Evolutionary conservation across 2,797 vertebrate genomes (phyloP).

Genomic region (Harpagifer antarcticus): DNA sequence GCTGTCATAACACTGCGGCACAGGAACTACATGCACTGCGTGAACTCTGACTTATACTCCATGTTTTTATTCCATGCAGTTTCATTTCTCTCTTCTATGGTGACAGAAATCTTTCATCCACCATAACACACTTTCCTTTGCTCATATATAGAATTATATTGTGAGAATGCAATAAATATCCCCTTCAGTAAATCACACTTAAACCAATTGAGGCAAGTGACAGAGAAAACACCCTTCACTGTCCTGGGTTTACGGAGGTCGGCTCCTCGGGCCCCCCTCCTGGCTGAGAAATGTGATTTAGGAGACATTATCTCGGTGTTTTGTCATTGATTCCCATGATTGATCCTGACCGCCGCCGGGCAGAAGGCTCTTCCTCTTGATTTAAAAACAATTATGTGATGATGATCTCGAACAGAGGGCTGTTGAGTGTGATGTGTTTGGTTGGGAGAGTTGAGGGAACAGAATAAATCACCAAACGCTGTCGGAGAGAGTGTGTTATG

Average conservation of each 20-base stretch:
- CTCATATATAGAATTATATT: slow-evolving; percentile 33
- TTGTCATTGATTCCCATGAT: slow-evolving; percentile 73
- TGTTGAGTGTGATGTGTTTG: slow-evolving; percentile 53
- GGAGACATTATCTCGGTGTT: slow-evolving; percentile 67
- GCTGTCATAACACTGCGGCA: not conserved
- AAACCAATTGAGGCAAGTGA: slow-evolving; percentile 67
- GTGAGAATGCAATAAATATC: slow-evolving; percentile 51
- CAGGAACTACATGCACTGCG: not conserved
- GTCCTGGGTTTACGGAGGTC: slow-evolving; percentile 16
- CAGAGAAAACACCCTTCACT: slow-evolving; percentile 43
- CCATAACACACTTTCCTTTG: slow-evolving; percentile 37
- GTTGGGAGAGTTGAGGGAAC: slow-evolving; percentile 35
- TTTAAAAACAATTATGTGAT: slow-evolving; percentile 79
- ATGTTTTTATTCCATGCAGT: slow-evolving; percentile 35
- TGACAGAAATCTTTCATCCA: slow-evolving; percentile 30
- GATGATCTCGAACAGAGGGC: slow-evolving; percentile 70
- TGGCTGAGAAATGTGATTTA: slow-evolving; percentile 55
- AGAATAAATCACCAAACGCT: slow-evolving; percentile 59
- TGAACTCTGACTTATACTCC: slow-evolving; percentile 20
- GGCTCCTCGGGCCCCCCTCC: slow-evolving; percentile 21
- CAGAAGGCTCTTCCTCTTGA: slow-evolving; percentile 69
- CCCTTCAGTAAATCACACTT: slow-evolving; percentile 66
- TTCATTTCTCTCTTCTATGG: slow-evolving; percentile 30
- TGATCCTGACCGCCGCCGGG: slow-evolving; percentile 61
- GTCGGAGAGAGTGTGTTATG: slow-evolving; percentile 4